Evolutionary conservation across 1,140 invertebrate species (phyloP), one percentile per base, ranked within the genome.

Genomic region (Bradysia coprophila): DNA sequence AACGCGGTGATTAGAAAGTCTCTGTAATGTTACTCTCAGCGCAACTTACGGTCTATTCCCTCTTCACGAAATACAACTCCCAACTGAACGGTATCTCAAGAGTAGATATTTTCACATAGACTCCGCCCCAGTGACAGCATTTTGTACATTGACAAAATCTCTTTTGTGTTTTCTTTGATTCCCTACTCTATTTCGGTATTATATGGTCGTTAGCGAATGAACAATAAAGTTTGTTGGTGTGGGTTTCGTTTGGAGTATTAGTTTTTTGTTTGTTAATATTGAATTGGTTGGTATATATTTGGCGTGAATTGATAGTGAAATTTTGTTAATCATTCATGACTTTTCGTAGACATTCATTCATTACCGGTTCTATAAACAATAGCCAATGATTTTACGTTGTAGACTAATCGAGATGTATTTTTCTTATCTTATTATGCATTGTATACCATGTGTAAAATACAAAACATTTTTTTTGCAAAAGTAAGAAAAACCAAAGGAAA

Each of bases 1-100:
- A 28, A 28, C 24, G 13, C 24, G 24, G 24, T 28, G 24, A 28
- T 28, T 28, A 28, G n/a, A n/a, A 8, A 8, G 24, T 28, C 24
- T 28, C 24, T 28, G 24, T 28, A 36, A 36, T 36, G 33, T 9
- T 36, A 36, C 33, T 36, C 33, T 36, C 33, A 36, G 33, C 33
- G 33, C 33, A 36, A 16, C 33, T 36, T 9, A 36, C 33, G 33
- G 9, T 36, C 18, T 36, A 36, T 36, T 36, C 33, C 33, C 33
- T 36, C 33, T 16, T 36, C 33, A 16, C 33, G 4, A 11, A n/a
- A 6, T 36, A 36, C 33, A 36, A 36, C 33, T 36, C 33, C 33
- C 33, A 36, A 16, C 33, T 36, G 33, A 36, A 36, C 6, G 24
- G 24, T 28, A 28, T 28, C 24, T 28, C 24, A 28, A 28, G 24